These are phyloP conservation scores for Eueides isabella DNA, from an alignment of 1,140 invertebrate species.

Conservation along the genomic window DNA sequence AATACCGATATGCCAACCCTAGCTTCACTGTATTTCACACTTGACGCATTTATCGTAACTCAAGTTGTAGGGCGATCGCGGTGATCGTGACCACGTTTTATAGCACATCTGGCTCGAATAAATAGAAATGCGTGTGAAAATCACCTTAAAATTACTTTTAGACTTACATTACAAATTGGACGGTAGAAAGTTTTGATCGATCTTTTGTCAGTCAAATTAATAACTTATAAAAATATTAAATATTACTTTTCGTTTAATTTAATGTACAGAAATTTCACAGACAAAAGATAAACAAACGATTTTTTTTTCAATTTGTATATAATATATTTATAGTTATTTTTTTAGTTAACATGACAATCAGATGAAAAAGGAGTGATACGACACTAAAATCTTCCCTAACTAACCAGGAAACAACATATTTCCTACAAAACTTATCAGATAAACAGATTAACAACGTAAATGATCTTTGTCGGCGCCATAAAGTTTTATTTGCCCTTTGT, in stretches of 20 bases:
- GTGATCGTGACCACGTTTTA: conserved; percentile 46
- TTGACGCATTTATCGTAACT: conserved; percentile 25
- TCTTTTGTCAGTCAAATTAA: not conserved
- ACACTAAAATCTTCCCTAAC: not conserved
- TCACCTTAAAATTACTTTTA: not conserved
- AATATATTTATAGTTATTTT: no score
- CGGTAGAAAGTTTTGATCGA: not conserved
- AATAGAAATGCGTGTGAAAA: conserved; percentile 17
- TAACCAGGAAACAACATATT: not conserved
- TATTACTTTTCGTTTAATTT: no score
- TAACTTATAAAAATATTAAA: not conserved
- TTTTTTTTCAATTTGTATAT: no score
- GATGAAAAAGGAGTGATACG: not conserved
- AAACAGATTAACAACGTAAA: conserved; percentile 10
- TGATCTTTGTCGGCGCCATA: conserved; percentile 8
- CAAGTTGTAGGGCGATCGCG: conserved; percentile 16
- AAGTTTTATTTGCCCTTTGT: conserved; percentile 12
- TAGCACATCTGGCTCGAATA: conserved; percentile 28
- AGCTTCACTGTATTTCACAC: conserved; percentile 23
- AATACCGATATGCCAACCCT: not conserved
- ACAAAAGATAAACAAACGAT: no score
- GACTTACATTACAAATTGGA: not conserved
- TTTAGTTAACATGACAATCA: no score
- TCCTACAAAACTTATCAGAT: not conserved
- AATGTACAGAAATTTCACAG: no score